These are phyloP conservation scores for Labia minor DNA, from an alignment of 2,888 invertebrate genomes.

Conservation along the genomic window DNA sequence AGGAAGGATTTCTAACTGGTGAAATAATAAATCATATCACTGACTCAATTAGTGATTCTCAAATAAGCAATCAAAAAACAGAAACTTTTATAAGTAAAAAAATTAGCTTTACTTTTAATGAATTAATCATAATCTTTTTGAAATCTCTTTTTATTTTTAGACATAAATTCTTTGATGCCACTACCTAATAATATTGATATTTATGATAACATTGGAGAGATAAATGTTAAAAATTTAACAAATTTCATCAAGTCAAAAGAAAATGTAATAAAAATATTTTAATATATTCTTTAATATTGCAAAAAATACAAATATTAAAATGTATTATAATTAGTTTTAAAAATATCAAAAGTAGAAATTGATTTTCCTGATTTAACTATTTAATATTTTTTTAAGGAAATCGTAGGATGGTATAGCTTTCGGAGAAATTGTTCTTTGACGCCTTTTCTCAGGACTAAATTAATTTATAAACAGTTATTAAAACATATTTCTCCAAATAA, in stretches of 20 bases:
- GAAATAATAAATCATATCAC: slow-evolving; percentile 51
- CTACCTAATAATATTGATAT: slow-evolving; percentile 47
- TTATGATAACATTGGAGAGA: slow-evolving; percentile 46
- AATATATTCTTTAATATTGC: not conserved
- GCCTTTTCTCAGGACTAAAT: slow-evolving; percentile 51
- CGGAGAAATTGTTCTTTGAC: slow-evolving; percentile 43
- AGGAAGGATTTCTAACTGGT: slow-evolving; percentile 55
- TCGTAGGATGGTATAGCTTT: slow-evolving; percentile 59
- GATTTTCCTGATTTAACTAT: not conserved
- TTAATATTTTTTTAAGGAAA: slow-evolving; percentile 33
- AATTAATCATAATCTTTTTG: not conserved
- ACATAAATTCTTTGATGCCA: slow-evolving; percentile 49
- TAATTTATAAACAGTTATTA: slow-evolving; percentile 50
- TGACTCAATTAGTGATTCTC: slow-evolving; percentile 56
- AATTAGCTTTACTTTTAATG: not conserved
- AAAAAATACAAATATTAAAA: not conserved
- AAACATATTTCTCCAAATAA: slow-evolving; percentile 43
- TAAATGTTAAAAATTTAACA: slow-evolving; percentile 44
- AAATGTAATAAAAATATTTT: slow-evolving; percentile 28
- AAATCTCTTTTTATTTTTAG: slow-evolving; percentile 30
- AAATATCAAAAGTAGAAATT: not conserved
- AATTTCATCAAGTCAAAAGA: slow-evolving; percentile 43
- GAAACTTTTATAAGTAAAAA: slow-evolving; percentile 45
- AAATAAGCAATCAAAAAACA: slow-evolving; percentile 49
- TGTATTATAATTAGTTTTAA: not conserved